Base-by-base conservation (phyloP, 2,888 invertebrate species). In the Lydus trimaculatus region DNA sequence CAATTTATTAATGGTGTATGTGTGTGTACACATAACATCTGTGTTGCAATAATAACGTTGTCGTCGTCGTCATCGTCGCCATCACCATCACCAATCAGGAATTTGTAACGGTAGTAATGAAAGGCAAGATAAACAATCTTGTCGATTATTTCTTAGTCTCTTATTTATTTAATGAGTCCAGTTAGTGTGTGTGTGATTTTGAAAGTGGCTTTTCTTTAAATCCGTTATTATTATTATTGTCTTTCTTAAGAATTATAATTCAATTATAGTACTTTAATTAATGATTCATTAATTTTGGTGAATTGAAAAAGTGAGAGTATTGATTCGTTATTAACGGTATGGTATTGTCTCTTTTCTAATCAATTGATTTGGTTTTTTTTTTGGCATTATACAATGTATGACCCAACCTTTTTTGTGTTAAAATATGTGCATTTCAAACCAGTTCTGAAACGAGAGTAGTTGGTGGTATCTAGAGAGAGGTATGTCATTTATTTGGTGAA, bases 101-200 rank as follows among this genome's bases (percentile, higher is more conserved):
- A 31, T 31, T 17, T 64, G 62, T 68, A 62, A 65, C 68, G 65
- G 64, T 68, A 62, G 64, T 68, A 68, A 68, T 62, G 68, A 68
- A 64, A 68, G 68, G 68, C 61, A 64, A 25, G 48, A 48, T 48
- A 17, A 48, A 48, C 48, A 48, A 20, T 48, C 48, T 48, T 48
- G 48, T 48, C 20, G 48, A 20, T 20, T 48, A 23, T 48, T 20
- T 48, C n/a, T n/a, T n/a, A n/a, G n/a, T 17, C 39, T 7, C 17
- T 43, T 43, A 43, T 43, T 43, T 43, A 43, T 17, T 43, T 43
- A 43, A 43, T 43, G 17, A 43, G n/a, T 17, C n/a, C 39, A 43
- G 39, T 17, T 17, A 17, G 6, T 5, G 17, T 17, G 39, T n/a
- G n/a, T n/a, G n/a, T n/a, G 13, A 4, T 48, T 48, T 48, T 20